Conservation (phyloP, 30 jellyfish, hydroid and myxozoan species). For the Hydractinia echinata region DNA sequence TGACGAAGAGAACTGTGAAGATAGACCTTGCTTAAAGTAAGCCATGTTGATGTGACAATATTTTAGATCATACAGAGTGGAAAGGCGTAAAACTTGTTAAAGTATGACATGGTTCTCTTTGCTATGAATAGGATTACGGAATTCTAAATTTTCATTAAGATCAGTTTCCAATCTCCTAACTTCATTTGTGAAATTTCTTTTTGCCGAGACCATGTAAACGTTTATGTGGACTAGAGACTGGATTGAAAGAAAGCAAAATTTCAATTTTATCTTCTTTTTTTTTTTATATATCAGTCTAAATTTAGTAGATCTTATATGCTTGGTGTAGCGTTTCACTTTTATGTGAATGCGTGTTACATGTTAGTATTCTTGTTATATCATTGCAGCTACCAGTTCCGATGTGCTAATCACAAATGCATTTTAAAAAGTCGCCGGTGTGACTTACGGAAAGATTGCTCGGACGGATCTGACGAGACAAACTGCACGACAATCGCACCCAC, state of each 20-base stretch:
- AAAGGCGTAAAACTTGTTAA: neutral
- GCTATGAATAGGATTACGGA: too few species aligned
- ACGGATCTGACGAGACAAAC: constrained; percentile 74
- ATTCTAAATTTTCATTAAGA: too few species aligned
- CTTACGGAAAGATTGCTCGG: constrained; percentile 69
- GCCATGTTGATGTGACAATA: neutral
- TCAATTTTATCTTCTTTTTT: too few species aligned
- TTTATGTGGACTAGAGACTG: too few species aligned
- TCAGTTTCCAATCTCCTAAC: too few species aligned
- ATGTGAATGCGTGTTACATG: too few species aligned
- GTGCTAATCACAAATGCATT: constrained; percentile 73
- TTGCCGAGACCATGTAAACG: too few species aligned
- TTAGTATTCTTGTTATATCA: neutral
- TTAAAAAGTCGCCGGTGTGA: constrained; percentile 69
- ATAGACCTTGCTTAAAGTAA: constrained; percentile 80
- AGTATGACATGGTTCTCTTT: neutral
- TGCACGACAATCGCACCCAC: constrained; percentile 32
- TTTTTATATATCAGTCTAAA: too few species aligned
- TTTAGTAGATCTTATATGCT: too few species aligned
- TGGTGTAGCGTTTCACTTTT: too few species aligned
- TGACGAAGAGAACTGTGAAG: constrained; percentile 84
- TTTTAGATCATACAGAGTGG: neutral
- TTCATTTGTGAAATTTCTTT: too few species aligned
- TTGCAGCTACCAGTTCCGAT: constrained; percentile 64
- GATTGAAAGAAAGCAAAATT: too few species aligned